phyloP scores from a whole-genome alignment of 2,797 vertebrate species.

The Anas bahamensis region DNA sequence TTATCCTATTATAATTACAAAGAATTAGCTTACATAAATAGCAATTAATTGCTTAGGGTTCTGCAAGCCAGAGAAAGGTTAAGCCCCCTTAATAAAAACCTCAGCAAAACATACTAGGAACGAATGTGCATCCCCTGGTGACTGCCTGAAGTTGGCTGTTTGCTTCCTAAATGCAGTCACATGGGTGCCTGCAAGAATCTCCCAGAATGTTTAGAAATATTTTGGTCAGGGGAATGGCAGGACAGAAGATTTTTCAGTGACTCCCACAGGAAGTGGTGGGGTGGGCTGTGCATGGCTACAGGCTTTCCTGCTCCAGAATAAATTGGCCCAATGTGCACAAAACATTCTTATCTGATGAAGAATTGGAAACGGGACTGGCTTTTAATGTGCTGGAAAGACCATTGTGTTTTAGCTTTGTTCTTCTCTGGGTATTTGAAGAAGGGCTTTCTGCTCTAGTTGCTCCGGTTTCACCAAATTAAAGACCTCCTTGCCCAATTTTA shows the following conservation, averaged over 20 bases:
- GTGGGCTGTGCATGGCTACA: background rate
- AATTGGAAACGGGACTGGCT: conserved; percentile 3
- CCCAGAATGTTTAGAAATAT: conserved; percentile 22
- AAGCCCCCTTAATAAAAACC: conserved; percentile 13
- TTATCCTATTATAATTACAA: background rate
- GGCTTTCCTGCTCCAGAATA: conserved; percentile 36
- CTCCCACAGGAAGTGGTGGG: conserved; percentile 56
- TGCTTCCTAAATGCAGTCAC: background rate
- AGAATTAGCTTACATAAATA: conserved; percentile 33
- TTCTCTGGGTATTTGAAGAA: background rate
- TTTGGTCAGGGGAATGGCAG: conserved; percentile 39
- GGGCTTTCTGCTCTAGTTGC: background rate
- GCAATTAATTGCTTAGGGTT: background rate
- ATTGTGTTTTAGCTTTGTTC: background rate
- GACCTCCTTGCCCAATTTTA: background rate
- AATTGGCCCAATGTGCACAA: conserved; percentile 27
- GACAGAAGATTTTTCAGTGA: background rate
- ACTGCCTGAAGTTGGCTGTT: background rate
- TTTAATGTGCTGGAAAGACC: background rate
- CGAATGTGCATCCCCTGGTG: background rate
- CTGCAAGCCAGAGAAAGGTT: conserved; percentile 27
- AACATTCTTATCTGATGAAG: conserved; percentile 65
- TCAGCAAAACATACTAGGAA: background rate
- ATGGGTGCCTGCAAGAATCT: background rate
- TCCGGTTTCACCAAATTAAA: background rate